A percentile compares a stretch with the other conserved stretches of the same genome.
Conservation (phyloP, 2,797 vertebrate genomes). For the Iguana delicatissima region DNA sequence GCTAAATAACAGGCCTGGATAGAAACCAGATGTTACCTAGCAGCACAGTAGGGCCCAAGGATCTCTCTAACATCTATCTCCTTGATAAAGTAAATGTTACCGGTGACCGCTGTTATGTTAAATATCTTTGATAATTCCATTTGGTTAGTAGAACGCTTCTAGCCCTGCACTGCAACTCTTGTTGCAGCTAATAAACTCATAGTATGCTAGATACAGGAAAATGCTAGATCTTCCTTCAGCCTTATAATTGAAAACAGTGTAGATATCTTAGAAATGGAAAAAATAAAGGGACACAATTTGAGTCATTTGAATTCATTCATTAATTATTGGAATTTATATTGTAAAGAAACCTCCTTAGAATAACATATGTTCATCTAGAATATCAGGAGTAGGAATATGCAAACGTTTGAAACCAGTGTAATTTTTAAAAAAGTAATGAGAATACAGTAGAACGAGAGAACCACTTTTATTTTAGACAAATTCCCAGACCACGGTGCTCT, state of each 20-base stretch:
- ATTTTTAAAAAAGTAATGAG: conserved; percentile 1
- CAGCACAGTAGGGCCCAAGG: too few species aligned
- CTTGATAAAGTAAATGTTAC: too few species aligned
- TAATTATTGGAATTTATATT: background rate
- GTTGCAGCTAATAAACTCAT: background rate
- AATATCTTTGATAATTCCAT: background rate
- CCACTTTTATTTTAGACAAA: conserved; percentile 67
- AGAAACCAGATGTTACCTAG: too few species aligned
- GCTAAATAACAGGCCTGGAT: too few species aligned
- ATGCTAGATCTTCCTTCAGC: background rate
- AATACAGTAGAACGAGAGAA: conserved; percentile 56
- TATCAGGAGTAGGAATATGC: background rate
- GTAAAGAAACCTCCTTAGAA: background rate
- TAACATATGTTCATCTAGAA: background rate
- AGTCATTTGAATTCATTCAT: background rate
- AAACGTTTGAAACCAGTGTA: background rate
- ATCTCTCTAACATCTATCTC: too few species aligned
- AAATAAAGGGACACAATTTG: background rate
- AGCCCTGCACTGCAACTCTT: background rate
- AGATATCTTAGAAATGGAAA: background rate
- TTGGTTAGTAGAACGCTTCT: background rate
- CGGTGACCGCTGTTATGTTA: background rate
- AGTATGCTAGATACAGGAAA: background rate
- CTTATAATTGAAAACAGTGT: background rate
- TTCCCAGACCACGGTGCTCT: conserved; percentile 66